Percentiles rank a stretch among this genome's conserved stretches.
Conservation (phyloP, 2,113 vertebrate genomes). For the Bucco capensis region DNA sequence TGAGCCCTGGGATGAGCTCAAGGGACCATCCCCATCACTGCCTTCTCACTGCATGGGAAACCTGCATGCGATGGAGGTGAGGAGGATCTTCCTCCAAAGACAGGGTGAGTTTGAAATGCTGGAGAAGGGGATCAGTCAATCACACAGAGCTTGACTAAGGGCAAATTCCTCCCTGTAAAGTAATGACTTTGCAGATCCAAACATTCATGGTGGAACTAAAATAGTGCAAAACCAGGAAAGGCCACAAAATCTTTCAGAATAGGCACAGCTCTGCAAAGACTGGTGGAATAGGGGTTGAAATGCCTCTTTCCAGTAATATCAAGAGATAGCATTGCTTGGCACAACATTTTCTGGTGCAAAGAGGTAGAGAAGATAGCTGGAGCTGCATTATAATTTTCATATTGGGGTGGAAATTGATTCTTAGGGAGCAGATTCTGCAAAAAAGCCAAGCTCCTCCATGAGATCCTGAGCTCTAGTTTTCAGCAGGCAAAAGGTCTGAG, state of each 20-base stretch:
- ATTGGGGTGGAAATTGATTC: neutral
- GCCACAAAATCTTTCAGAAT: neutral
- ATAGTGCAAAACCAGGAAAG: neutral
- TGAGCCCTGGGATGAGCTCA: neutral
- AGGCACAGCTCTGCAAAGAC: neutral
- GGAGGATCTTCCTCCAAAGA: neutral
- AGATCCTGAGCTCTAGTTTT: neutral
- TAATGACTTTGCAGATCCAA: neutral
- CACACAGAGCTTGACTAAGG: neutral
- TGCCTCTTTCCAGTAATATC: neutral
- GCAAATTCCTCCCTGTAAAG: neutral
- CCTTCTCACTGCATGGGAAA: neutral
- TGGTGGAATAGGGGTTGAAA: neutral
- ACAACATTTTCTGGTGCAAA: neutral
- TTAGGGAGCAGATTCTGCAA: neutral
- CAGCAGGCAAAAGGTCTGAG: neutral
- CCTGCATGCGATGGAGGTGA: fast-evolving
- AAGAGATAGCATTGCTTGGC: neutral
- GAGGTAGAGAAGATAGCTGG: neutral
- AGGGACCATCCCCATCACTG: neutral
- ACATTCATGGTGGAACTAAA: neutral
- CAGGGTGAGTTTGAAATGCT: neutral
- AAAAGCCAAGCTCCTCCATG: neutral
- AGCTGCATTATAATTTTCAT: neutral
- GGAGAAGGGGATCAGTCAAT: neutral